Evolutionary conservation across 92 coral and sea anemone species (phyloP), one percentile per base, ranked within the genome.

Genomic region (Epizoanthus scotinus): DNA sequence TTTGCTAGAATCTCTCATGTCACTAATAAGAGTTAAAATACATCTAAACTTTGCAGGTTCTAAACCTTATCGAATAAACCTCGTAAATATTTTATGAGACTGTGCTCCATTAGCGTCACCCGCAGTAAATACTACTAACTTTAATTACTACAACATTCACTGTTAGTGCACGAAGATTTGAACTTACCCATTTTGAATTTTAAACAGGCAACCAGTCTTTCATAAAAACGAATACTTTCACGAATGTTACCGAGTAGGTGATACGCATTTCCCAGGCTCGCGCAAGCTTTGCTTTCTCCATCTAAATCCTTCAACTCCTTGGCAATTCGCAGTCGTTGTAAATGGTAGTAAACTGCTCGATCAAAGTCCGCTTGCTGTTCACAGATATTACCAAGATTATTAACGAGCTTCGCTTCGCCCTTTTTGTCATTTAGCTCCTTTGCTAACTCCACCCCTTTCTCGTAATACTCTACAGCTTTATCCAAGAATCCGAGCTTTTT

Each of bases 261-360:
- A 65, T 89, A 89, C 6, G 93, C 92, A 54, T 96, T 96, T 12
- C 98, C 99, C 54, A 96, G 81, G 27, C 98, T 93, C 0, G 99
- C 99, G 28, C 98, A 93, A 9, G 98, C 93, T 65, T 96, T 96
- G 79, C 98, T 93, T 71, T 96, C 98, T 2, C 92, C 99, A 29
- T 89, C 94, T 65, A 87, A 87, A 42, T 96, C 99, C 56, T 90
- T 96, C 83, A 89, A 66, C 67, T 87, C 94, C 83, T 89, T 96
- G 25, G 99, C 99, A 8, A 96, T 86, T 50, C 90, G 77, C 28
- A 93, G 89, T 26, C 99, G 85, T 73, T 86, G 75, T 49, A 93
- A 92, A 63, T 96, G 91, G 38, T 87, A 96, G 34, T 89, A 91
- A 25, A 91, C 86, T 0, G 99, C 99, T 56, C 83, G 84, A 73